phyloP scores from a whole-genome alignment of 2,888 invertebrate genomes.

The Beris chalybata region DNA sequence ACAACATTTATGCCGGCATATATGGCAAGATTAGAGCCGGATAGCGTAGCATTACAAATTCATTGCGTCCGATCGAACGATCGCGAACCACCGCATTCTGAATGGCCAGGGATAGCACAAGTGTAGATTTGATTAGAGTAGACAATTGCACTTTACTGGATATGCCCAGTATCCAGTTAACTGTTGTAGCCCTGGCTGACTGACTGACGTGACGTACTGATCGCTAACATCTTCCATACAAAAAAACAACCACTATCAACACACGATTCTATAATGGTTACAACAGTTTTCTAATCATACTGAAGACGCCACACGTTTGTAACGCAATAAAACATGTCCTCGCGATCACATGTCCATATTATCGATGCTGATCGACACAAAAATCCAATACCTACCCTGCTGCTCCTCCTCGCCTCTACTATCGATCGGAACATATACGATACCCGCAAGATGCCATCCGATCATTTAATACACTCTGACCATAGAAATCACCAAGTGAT shows the following conservation, averaged over 20 bases:
- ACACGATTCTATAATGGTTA: constrained; percentile 19
- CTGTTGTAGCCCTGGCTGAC: constrained; percentile 13
- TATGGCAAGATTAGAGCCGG: constrained; percentile 30
- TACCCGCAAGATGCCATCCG: too few species aligned
- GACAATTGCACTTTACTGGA: constrained; percentile 29
- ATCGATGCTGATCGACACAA: constrained; percentile 10
- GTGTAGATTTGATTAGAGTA: constrained; percentile 22
- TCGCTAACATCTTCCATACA: not conserved
- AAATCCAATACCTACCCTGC: not conserved
- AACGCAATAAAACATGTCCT: constrained; percentile 20
- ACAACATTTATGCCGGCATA: constrained; percentile 3
- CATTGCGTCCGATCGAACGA: constrained; percentile 20
- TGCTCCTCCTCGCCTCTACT: constrained; percentile 42
- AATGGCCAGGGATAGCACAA: too few species aligned
- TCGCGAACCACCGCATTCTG: constrained; percentile 4
- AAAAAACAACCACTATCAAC: constrained; percentile 3
- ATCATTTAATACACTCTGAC: constrained; percentile 8
- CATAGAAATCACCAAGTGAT: not conserved
- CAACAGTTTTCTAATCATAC: constrained; percentile 22
- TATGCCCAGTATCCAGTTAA: constrained; percentile 11
- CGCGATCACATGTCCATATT: constrained; percentile 29
- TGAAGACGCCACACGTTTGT: constrained; percentile 27
- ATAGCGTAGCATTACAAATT: constrained; percentile 29
- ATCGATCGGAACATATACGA: constrained; percentile 41
- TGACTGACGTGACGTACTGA: constrained; percentile 9